Evolutionary conservation across 2,888 invertebrate genomes (phyloP).

Genomic region (Habrosyne pyritoides): DNA sequence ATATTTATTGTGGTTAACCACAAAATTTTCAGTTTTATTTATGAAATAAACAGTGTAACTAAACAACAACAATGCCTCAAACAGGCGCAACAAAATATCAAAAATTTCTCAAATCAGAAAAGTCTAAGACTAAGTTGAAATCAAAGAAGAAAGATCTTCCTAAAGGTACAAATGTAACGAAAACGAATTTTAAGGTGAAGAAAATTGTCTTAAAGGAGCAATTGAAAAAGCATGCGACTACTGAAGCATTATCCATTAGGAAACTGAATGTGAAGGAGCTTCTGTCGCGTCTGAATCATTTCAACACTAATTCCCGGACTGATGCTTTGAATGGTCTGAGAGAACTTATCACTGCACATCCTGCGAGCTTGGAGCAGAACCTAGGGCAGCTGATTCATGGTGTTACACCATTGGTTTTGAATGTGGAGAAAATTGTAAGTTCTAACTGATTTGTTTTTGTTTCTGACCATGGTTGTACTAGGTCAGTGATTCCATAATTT

Average conservation of each 20-base stretch:
- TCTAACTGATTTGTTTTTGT: conserved; percentile 3
- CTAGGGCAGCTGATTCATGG: conserved; percentile 88
- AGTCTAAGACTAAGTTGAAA: conserved; percentile 95
- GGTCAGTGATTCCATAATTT: too few relatives aligned
- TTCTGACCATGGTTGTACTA: too few relatives aligned
- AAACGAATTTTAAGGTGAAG: conserved; percentile 94
- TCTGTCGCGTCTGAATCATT: conserved; percentile 88
- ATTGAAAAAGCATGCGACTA: conserved; percentile 78
- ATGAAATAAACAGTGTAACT: too few relatives aligned
- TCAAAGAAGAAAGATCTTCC: conserved; percentile 90
- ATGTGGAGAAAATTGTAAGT: conserved; percentile 86
- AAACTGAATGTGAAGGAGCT: conserved; percentile 90
- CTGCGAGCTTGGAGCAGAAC: conserved; percentile 77
- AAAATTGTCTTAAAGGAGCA: conserved; percentile 93
- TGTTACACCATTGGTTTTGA: conserved; percentile 87
- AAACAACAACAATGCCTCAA: conserved; percentile 63
- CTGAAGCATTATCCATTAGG: conserved; percentile 85
- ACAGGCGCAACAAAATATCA: conserved; percentile 85
- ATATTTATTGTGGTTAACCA: background rate
- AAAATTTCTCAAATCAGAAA: conserved; percentile 92
- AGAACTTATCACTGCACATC: conserved; percentile 72
- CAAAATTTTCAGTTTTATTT: too few relatives aligned
- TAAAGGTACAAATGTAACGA: conserved; percentile 94
- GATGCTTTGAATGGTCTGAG: conserved; percentile 86
- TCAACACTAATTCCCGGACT: conserved; percentile 87